Percentiles rank a stretch among this genome's conserved stretches.
These are phyloP conservation scores for Pachyseris speciosa DNA, from an alignment of 64 coral and sea anemone species.

Conservation along the genomic window DNA sequence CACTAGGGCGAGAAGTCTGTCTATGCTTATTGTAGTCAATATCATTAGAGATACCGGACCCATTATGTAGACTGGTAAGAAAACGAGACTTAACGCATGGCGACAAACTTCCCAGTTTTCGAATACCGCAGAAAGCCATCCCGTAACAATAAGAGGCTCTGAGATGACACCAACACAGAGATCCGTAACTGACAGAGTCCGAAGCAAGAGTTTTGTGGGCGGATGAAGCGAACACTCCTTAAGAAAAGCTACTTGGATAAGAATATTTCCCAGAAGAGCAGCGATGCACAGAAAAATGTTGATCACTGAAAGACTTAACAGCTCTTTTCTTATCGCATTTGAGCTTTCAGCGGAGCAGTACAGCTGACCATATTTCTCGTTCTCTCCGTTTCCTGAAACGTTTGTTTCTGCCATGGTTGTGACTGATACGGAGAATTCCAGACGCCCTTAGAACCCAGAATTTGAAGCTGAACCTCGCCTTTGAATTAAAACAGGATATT, in stretches of 20 bases:
- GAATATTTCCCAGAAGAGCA: background rate
- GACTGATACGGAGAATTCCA: no score
- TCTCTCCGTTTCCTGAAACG: no score
- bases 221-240: background rate
- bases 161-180: background rate
- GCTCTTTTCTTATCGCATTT: background rate
- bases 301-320: background rate
- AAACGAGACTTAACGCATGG: background rate
- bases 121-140: background rate
- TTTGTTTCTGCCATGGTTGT: no score
- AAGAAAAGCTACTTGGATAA: background rate
- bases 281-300: conserved; percentile 6
- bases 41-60: background rate
- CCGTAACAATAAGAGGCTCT: background rate
- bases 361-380: background rate
- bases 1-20: background rate
- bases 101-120: background rate
- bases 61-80: background rate
- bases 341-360: background rate
- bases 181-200: background rate
- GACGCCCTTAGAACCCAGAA: no score
- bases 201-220: background rate
- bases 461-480: no score
- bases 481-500: no score
- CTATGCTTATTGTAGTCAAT: background rate